A percentile compares a stretch with the other conserved stretches of the same genome.
phyloP scores from a whole-genome alignment of 2,113 vertebrate genomes.

The Menidia beryllina region DNA sequence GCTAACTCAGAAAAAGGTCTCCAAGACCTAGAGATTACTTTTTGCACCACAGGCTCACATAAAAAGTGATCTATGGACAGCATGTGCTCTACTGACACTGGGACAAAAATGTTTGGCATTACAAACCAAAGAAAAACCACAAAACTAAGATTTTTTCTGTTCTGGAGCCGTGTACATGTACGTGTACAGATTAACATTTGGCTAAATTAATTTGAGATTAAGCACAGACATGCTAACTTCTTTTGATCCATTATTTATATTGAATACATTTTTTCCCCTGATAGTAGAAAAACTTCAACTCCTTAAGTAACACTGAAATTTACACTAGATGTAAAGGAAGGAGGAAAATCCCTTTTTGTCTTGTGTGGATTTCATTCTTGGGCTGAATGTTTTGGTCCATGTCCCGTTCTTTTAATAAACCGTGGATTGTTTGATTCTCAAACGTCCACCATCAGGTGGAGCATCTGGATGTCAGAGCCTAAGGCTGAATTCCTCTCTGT shows the following conservation, averaged over 20 bases:
- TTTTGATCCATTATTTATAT: neutral
- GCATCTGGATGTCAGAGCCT: slow-evolving; percentile 3
- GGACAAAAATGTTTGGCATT: neutral
- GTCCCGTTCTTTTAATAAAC: slow-evolving; percentile 3
- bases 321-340: neutral
- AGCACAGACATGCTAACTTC: neutral
- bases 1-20: neutral
- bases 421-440: slow-evolving; percentile 2
- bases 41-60: neutral
- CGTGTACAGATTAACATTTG: no score
- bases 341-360: neutral
- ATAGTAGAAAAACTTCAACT: no score
- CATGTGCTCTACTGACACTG: neutral
- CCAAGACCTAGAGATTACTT: neutral
- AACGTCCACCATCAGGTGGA: slow-evolving; percentile 4
- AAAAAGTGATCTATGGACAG: neutral
- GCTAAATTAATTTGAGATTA: neutral
- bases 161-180: no score
- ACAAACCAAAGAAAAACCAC: neutral
- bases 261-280: no score
- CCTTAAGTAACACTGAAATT: neutral
- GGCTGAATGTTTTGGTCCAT: neutral
- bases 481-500: slow-evolving; percentile 30
- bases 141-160: neutral
- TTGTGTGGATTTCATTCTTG: neutral